Evolutionary conservation across 2,797 vertebrate species (phyloP), one percentile per base, ranked within the genome.

Genomic region (Falco rusticolus): DNA sequence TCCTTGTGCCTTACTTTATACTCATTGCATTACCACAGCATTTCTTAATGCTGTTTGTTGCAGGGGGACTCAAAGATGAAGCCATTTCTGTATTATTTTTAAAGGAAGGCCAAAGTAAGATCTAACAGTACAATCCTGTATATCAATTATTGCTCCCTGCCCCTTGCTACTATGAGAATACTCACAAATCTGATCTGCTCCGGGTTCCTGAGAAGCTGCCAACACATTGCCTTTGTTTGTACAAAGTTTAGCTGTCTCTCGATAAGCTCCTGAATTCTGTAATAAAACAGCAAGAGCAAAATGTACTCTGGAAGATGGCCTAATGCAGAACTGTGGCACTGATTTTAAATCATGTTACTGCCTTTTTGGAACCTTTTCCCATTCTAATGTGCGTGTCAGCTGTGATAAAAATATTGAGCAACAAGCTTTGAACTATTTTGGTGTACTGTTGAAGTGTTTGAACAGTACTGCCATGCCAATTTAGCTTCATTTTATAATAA

Each of bases 381-480:
- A 20, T 47, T 84, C 93, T 87, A 96, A n/a, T 69, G 39, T 90
- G 57, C 48, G 24, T 84, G 84, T 95, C 90, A 84, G 69, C 79
- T 72, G n/a, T 29, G 72, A 88, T 57, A 94, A 91, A 97, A 96
- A 92, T 86, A 94, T 79, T 87, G 77, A 95, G 57, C 77, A 89
- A 82, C 69, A 86, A 93, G 43, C 89, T 96, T 88, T 96, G 87
- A 96, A 96, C 85, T 94, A 91, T 93, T 96, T 87, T 95, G 69
- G 94, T 95, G 34, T 85, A 94, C 43, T 79, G 33, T 17, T 83
- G 56, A 87, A 96, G 53, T 89, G 69, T 93, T 91, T 90, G 84
- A 95, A 84, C 41, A 86, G 87, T 80, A 59, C 63, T 81, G 57
- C 61, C 59, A n/a, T 5, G 19, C 37, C 57, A 65, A 47, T 84